Percentiles rank a stretch among this genome's conserved stretches.
These are phyloP conservation scores for Lagocephalus sceleratus DNA, from an alignment of 2,797 vertebrate species.

Conservation along the genomic window DNA sequence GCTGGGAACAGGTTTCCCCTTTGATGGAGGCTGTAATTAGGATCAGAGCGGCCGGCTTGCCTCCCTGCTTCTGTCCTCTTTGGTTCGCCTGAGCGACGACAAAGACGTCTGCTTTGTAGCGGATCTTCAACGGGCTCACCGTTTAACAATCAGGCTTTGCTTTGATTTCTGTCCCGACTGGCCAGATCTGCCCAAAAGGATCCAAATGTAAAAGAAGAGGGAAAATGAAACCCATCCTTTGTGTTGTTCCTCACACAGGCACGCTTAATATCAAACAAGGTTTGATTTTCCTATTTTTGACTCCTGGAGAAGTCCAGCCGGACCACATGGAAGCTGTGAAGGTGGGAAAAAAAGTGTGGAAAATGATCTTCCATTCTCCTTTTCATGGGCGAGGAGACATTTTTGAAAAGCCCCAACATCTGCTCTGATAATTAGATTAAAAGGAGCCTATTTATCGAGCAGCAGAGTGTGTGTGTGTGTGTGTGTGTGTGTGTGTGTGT, in stretches of 20 bases:
- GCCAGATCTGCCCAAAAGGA: too few relatives aligned
- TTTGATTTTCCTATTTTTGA: too few relatives aligned
- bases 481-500: too few relatives aligned
- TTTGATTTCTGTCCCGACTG: slow-evolving; percentile 50
- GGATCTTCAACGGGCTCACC: slow-evolving; percentile 46
- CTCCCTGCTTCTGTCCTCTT: slow-evolving; percentile 44
- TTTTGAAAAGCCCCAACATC: slow-evolving; percentile 49
- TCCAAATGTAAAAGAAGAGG: too few relatives aligned
- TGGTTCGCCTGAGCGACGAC: slow-evolving; percentile 50
- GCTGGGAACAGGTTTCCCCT: slow-evolving; percentile 12
- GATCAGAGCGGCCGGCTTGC: slow-evolving; percentile 41
- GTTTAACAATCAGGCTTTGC: slow-evolving; percentile 51
- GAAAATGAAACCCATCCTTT: too few relatives aligned
- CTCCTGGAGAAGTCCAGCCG: too few relatives aligned
- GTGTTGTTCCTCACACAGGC: too few relatives aligned
- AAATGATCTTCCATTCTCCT: slow-evolving; percentile 5
- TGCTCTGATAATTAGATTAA: slow-evolving; percentile 63
- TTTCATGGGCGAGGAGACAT: slow-evolving; percentile 39
- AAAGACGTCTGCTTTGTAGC: slow-evolving; percentile 38
- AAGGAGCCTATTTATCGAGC: slow-evolving; percentile 38
- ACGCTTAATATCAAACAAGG: too few relatives aligned
- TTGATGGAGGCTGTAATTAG: slow-evolving; percentile 9
- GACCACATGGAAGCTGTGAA: too few relatives aligned
- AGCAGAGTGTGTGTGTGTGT: too few relatives aligned
- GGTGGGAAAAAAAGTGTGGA: background rate